Evolutionary conservation across 2,113 vertebrate species (phyloP), one percentile per base, ranked within the genome.

Genomic region (Ageneiosus marmoratus): DNA sequence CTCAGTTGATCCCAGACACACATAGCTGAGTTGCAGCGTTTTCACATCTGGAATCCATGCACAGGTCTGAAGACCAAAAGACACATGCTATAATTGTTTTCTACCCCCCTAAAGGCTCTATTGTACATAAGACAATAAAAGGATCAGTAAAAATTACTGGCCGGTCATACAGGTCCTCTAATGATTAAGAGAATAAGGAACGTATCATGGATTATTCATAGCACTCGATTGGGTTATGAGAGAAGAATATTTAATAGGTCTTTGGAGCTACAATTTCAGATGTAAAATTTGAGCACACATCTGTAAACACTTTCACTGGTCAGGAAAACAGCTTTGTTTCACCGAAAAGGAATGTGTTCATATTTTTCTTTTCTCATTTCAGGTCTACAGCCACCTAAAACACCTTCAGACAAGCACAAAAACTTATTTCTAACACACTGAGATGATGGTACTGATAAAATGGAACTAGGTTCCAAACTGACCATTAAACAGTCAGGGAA

Each of bases 261-360:
- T 88, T 80, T 75, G 83, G 83, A 83, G 56, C 53, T 79, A 62
- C 67, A 46, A 85, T 75, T 82, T 87, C 24, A 85, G 77, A 86
- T 84, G 80, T 88, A 83, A 86, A 80, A 83, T 84, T 83, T 84
- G 83, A 89, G 84, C 76, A 80, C 88, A 88, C 88, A 89, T 89
- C 86, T 90, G 88, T 87, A 88, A 89, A 89, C 84, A 87, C 86
- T 89, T 88, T 84, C 46, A 86, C 63, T 70, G 79, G 58, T 85
- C 55, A 46, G 79, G 83, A 82, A 90, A 89, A 86, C 80, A 86
- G 85, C 84, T 84, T 88, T 81, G 80, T 86, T 88, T 90, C 87
- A 90, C 85, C 85, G 67, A 83, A 83, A 81, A 86, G 77, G 83
- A 88, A 88, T 90, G 86, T 81, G 85, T 86, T 85, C 77, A 50